Percentiles rank a stretch among this genome's conserved stretches.
phyloP scores from a whole-genome alignment of 2,113 vertebrate species.

The Macheiramphus alcinus region DNA sequence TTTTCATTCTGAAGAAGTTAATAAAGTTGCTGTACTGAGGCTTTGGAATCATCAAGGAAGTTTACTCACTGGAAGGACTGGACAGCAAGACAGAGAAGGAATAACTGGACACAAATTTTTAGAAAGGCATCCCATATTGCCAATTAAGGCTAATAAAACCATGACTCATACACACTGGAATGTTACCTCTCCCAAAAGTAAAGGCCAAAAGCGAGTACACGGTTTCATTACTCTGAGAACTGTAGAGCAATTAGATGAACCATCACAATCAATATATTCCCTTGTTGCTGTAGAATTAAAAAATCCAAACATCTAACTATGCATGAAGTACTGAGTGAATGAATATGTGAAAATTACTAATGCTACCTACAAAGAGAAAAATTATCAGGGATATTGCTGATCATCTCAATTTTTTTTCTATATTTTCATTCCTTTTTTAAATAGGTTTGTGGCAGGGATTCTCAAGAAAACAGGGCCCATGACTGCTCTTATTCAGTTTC shows the following conservation, averaged over 20 bases:
- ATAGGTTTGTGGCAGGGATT: neutral
- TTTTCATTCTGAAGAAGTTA: neutral
- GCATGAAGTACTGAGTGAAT: fast-evolving
- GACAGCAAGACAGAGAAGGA: neutral
- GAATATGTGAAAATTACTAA: neutral
- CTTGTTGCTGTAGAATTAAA: neutral
- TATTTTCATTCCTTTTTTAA: neutral
- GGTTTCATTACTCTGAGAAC: neutral
- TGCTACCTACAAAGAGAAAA: neutral
- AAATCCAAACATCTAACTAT: neutral
- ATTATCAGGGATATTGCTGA: neutral
- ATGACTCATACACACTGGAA: neutral
- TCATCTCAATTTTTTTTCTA: neutral
- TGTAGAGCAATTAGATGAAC: neutral
- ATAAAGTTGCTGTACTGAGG: neutral
- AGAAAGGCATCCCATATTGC: neutral
- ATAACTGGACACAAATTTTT: neutral
- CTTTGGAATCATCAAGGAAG: neutral
- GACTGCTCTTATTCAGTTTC: neutral
- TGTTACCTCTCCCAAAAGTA: neutral
- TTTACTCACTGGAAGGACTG: neutral
- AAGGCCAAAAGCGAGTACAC: neutral
- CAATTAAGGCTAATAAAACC: neutral
- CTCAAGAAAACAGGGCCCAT: neutral
- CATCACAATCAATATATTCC: neutral